Evolutionary conservation across 2,113 vertebrate genomes (phyloP).

Genomic region (Chauna torquata): DNA sequence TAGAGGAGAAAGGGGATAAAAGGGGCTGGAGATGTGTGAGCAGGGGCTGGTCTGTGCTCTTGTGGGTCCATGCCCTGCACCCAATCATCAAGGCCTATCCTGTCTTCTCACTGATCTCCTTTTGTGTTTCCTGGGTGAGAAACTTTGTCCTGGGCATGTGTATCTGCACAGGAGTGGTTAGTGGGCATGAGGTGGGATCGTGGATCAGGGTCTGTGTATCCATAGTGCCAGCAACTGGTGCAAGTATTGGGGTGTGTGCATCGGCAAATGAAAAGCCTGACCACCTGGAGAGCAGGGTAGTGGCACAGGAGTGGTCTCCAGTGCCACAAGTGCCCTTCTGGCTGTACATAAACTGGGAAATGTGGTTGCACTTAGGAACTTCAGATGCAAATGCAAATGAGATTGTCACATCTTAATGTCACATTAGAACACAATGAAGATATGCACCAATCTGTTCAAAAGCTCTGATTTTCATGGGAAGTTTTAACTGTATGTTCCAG

Average conservation of each 20-base stretch:
- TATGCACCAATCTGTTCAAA: background rate
- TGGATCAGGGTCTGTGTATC: fast-evolving
- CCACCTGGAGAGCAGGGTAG: fast-evolving
- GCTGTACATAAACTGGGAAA: background rate
- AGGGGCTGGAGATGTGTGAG: fast-evolving
- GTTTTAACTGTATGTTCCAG: background rate
- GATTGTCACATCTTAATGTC: background rate
- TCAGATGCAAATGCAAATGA: background rate
- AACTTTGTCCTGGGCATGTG: background rate
- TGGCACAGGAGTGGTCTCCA: fast-evolving
- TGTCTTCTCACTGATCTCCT: background rate
- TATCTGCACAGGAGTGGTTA: background rate
- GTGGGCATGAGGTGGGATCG: fast-evolving
- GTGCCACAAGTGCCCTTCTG: background rate
- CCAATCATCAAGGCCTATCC: fast-evolving
- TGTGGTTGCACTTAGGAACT: fast-evolving
- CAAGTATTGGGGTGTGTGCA: fast-evolving
- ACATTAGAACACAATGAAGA: background rate
- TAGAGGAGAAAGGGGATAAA: background rate
- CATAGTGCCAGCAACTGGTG: background rate
- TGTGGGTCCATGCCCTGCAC: fast-evolving
- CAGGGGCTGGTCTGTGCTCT: background rate
- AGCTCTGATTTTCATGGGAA: background rate
- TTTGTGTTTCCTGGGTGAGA: background rate
- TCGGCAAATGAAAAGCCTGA: background rate